A percentile compares a stretch with the other conserved stretches of the same genome.
Evolutionary conservation across 2,797 vertebrate species (phyloP).

Genomic region (Chromis chromis): DNA sequence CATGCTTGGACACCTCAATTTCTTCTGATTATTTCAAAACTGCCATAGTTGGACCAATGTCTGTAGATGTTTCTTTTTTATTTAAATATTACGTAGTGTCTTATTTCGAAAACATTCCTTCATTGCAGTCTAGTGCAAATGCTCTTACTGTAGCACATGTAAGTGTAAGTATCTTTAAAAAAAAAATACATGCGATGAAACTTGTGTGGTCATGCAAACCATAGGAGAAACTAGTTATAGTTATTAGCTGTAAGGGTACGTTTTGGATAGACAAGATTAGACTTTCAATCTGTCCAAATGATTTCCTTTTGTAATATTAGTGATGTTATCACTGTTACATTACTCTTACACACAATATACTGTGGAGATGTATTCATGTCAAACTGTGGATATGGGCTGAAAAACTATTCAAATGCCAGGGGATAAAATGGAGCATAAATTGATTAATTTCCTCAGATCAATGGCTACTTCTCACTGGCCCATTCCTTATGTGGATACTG

Average conservation of each 20-base stretch:
- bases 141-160: slow-evolving; percentile 84
- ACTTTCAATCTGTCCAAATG: slow-evolving; percentile 60
- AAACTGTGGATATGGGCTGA: slow-evolving; percentile 52
- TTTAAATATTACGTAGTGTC: slow-evolving; percentile 86
- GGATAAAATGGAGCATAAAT: slow-evolving; percentile 33
- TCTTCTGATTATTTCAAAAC: slow-evolving; percentile 79
- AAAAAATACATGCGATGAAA: slow-evolving; percentile 51
- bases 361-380: slow-evolving; percentile 60
- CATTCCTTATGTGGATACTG: slow-evolving; percentile 44
- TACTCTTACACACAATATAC: slow-evolving; percentile 47
- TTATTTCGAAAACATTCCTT: slow-evolving; percentile 92
- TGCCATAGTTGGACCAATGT: slow-evolving; percentile 88
- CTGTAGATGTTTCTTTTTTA: slow-evolving; percentile 83
- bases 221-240: slow-evolving; percentile 59
- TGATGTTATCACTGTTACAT: slow-evolving; percentile 56
- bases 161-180: slow-evolving; percentile 78
- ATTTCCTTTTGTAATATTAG: slow-evolving; percentile 47
- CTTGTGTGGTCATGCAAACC: slow-evolving; percentile 67
- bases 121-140: slow-evolving; percentile 86
- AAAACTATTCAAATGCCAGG: slow-evolving; percentile 42
- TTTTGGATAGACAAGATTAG: slow-evolving; percentile 58
- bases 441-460: slow-evolving; percentile 36
- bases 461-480: slow-evolving; percentile 41
- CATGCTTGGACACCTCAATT: slow-evolving; percentile 72
- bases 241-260: slow-evolving; percentile 60